phyloP scores from a whole-genome alignment of 2,797 vertebrate species.

The Petrocephalus sullivani region DNA sequence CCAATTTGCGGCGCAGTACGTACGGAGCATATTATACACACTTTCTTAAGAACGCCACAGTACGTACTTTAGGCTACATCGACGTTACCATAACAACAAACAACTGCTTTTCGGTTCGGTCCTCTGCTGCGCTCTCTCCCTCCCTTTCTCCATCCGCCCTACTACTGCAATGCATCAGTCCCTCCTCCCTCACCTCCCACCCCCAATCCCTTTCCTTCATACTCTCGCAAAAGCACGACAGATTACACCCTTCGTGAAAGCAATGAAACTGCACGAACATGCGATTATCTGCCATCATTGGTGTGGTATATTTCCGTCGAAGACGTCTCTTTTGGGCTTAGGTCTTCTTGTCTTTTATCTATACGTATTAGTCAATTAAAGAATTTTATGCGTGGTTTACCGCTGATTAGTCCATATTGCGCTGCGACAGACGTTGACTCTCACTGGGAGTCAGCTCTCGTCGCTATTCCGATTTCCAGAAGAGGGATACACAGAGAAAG shows the following conservation, averaged over 20 bases:
- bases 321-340: not conserved
- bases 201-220: conserved; percentile 28
- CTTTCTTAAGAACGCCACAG: not conserved
- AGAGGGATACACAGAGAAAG: not conserved
- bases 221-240: conserved; percentile 36
- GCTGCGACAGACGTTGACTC: not conserved
- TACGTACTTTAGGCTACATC: not conserved
- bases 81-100: conserved; percentile 50
- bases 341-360: not conserved
- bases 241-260: conserved; percentile 34
- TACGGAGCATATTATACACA: not conserved
- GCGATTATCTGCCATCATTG: not conserved
- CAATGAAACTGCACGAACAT: conserved; percentile 28
- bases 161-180: conserved; percentile 51
- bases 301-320: not conserved
- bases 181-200: conserved; percentile 26
- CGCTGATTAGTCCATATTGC: not conserved
- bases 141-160: conserved; percentile 30
- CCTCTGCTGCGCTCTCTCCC: conserved; percentile 22
- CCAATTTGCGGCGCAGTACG: not conserved
- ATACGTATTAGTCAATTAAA: not conserved
- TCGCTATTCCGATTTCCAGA: not conserved
- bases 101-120: conserved; percentile 20
- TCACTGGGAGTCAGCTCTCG: not conserved
- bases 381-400: not conserved